Percentiles rank a stretch among this genome's conserved stretches.
These are phyloP conservation scores for Drosophila baimaii DNA, from an alignment of 1,140 invertebrate species.

Conservation along the genomic window DNA sequence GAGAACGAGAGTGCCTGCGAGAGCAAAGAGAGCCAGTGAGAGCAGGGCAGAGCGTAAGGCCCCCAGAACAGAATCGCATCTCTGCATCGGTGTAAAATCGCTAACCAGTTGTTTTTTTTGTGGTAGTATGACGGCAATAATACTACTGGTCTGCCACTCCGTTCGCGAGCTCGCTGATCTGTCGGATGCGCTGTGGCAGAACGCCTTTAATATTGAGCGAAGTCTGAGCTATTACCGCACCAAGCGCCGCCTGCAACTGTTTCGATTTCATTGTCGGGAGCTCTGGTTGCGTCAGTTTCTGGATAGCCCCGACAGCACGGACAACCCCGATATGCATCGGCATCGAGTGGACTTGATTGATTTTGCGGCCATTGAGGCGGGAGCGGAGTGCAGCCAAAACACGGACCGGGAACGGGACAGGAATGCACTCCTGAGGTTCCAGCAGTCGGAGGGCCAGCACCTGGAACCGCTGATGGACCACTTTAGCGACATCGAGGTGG, in stretches of 20 bases:
- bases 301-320: conserved; percentile 7
- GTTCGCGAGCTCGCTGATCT: conserved; percentile 71
- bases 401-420: conserved; percentile 42
- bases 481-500: conserved; percentile 61
- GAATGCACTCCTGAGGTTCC: conserved; percentile 17
- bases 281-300: conserved; percentile 61
- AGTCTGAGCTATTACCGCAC: conserved; percentile 65
- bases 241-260: conserved; percentile 63
- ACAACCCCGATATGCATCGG: conserved; percentile 42
- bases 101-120: conserved; percentile 33
- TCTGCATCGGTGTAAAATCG: conserved; percentile 36
- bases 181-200: conserved; percentile 72
- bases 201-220: conserved; percentile 56
- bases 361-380: conserved; percentile 76
- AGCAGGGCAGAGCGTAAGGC: conserved; percentile 17
- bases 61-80: conserved; percentile 25
- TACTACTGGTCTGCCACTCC: conserved; percentile 56
- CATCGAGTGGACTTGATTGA: conserved; percentile 48
- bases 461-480: conserved; percentile 34
- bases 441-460: conserved; percentile 34
- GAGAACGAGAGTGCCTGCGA: conserved; percentile 12
- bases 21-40: conserved; percentile 36
- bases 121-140: conserved; percentile 79
- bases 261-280: conserved; percentile 59
- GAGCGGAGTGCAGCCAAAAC: conserved; percentile 40